Evolutionary conservation across 1,140 invertebrate species (phyloP), one percentile per base, ranked within the genome.

Genomic region (Drosophila willistoni): DNA sequence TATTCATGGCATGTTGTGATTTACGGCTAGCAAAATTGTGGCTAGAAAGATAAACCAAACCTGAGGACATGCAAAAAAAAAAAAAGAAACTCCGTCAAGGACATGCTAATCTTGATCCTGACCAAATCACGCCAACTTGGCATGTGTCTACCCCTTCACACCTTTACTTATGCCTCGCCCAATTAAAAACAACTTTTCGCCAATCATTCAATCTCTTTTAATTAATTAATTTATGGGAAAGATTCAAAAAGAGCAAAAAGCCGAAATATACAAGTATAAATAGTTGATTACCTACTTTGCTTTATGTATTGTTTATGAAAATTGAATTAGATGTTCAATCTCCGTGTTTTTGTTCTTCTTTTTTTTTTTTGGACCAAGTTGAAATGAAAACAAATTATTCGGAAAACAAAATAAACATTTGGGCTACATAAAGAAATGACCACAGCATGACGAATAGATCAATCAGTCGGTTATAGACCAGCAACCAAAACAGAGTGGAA

Each of bases 41-140:
- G 25, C 51, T 19, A 51, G 3, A 12, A 22, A 51, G 44, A 36
- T 9, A 69, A 65, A 57, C 22, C 57, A 77, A 71, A 77, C 67
- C 63, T 17, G 29, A 22, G 62, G 62, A 77, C 74, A 77, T 77
- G 74, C 74, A 64, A 77, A 29, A 29, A 29, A 29, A 64, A 77
- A 29, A 29, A 29, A 29, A 29, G 29, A 29, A 77, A 68, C 22
- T 56, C 4, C 47, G 34, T 41, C 67, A 77, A 77, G 74, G 74
- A 60, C 73, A 29, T 12, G 17, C 36, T 10, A 33, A 60, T 60
- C 29, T 39, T 60, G 66, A 77, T 70, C 65, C 76, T 70, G 66
- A 57, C 42, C 44, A 57, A 63, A 78, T 74, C 71, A 82, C 76
- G 72, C 44, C 67, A 79, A 64, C 47, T 75, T 70, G 79, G 12